phyloP scores from a whole-genome alignment of 2,888 invertebrate species.

The Acholoe squamosa region DNA sequence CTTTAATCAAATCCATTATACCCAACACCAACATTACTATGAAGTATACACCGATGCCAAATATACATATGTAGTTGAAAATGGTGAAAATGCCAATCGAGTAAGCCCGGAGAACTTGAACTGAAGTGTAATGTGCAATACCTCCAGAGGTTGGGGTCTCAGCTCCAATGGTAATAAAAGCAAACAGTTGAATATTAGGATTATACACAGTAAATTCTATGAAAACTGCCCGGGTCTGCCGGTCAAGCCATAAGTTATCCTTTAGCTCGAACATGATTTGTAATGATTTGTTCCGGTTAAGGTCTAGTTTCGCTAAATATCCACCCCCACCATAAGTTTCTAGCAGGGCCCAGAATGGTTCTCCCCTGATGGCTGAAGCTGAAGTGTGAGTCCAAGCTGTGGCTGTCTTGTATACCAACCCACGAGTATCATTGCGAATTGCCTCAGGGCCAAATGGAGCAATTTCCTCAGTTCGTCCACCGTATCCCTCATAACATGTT shows the following conservation, averaged over 20 bases:
- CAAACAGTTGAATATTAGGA: slow-evolving; percentile 24
- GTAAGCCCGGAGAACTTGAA: background rate
- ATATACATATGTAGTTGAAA: background rate
- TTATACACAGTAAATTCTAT: slow-evolving; percentile 35
- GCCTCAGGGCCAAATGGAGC: slow-evolving; percentile 5
- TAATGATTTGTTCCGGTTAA: slow-evolving; percentile 5
- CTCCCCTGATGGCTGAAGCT: background rate
- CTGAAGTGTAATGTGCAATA: background rate
- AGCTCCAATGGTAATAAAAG: background rate
- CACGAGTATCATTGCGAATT: background rate
- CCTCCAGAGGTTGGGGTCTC: background rate
- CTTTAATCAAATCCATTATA: background rate
- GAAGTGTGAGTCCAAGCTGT: background rate
- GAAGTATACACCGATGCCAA: background rate
- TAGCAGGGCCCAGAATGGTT: background rate
- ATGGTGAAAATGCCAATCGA: slow-evolving; percentile 3
- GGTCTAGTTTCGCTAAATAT: slow-evolving; percentile 8
- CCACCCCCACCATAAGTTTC: background rate
- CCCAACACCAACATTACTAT: background rate
- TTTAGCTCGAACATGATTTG: background rate
- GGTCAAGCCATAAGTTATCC: slow-evolving; percentile 7
- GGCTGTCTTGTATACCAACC: background rate
- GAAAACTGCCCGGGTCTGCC: slow-evolving; percentile 16
- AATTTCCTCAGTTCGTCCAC: background rate
- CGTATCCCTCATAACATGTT: background rate